Percentiles rank a stretch among this genome's conserved stretches.
phyloP scores from a whole-genome alignment of 2,113 vertebrate genomes.

The Scolopax mira region DNA sequence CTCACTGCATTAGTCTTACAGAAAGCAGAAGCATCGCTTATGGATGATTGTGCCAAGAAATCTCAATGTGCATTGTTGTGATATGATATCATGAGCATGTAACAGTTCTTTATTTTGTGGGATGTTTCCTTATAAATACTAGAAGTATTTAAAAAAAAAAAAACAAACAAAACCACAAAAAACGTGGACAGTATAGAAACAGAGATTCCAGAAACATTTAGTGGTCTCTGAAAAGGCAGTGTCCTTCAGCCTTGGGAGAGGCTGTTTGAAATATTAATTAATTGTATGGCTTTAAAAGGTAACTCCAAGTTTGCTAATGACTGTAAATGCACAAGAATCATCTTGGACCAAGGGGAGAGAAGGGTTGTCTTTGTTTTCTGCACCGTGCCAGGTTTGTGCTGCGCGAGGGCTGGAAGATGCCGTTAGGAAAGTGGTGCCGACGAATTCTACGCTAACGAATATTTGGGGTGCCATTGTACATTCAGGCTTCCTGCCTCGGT shows the following conservation, averaged over 20 bases:
- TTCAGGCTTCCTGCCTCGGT: not conserved
- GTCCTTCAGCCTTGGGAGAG: not conserved
- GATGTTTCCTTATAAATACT: not conserved
- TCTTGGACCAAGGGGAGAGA: fast-evolving
- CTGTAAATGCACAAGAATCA: not conserved
- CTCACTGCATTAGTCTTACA: not conserved
- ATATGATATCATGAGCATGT: not conserved
- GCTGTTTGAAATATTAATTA: not conserved
- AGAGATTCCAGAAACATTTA: not conserved
- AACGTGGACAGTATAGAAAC: not conserved
- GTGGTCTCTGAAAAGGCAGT: not conserved
- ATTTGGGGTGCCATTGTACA: not conserved
- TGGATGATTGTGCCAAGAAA: not conserved
- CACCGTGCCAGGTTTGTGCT: fast-evolving
- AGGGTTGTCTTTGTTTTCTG: not conserved
- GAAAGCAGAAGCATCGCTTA: not conserved
- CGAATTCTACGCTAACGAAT: not conserved
- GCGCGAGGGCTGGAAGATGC: not conserved
- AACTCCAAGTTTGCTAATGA: not conserved
- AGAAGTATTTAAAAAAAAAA: not conserved
- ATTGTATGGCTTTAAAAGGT: not conserved
- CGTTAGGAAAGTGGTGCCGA: not conserved
- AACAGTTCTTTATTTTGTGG: not conserved
- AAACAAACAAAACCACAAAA: too few species aligned
- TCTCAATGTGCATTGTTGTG: not conserved